These are phyloP conservation scores for Apamea epomidion DNA, from an alignment of 2,888 invertebrate genomes.

Conservation along the genomic window DNA sequence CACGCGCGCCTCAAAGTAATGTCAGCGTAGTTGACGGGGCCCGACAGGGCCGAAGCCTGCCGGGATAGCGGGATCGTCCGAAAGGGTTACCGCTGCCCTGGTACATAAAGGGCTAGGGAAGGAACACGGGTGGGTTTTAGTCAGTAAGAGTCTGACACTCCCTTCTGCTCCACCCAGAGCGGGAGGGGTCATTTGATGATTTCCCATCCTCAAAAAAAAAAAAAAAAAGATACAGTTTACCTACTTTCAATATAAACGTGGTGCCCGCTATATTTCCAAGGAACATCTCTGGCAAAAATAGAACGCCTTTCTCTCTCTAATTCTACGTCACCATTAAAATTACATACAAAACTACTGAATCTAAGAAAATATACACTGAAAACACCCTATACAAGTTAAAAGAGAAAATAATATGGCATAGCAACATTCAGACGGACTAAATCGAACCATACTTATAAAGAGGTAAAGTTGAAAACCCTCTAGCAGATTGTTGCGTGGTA, in stretches of 20 bases:
- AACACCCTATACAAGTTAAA: constrained; percentile 27
- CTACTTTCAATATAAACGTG: neutral
- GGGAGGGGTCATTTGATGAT: too few species aligned
- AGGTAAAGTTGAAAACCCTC: constrained; percentile 17
- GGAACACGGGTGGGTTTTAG: too few species aligned
- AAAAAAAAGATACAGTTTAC: too few species aligned
- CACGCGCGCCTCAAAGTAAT: too few species aligned
- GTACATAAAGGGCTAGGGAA: too few species aligned
- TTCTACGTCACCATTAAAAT: constrained; percentile 24
- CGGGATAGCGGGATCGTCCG: too few species aligned
- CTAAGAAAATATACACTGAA: constrained; percentile 42
- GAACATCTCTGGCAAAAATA: neutral
- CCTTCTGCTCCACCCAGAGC: too few species aligned
- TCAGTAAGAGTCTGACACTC: too few species aligned
- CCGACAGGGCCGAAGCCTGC: too few species aligned
- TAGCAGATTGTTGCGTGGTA: constrained; percentile 9
- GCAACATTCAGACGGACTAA: neutral
- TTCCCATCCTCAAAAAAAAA: too few species aligned
- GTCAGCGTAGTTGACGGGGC: too few species aligned
- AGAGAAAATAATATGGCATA: constrained; percentile 33
- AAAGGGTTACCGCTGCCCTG: too few species aligned
- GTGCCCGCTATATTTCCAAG: neutral
- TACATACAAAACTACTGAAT: constrained; percentile 21
- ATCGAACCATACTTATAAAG: constrained; percentile 10
- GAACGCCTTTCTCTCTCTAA: neutral